Conservation (phyloP, 1,140 invertebrate genomes). For the Pentalonia nigronervosa region DNA sequence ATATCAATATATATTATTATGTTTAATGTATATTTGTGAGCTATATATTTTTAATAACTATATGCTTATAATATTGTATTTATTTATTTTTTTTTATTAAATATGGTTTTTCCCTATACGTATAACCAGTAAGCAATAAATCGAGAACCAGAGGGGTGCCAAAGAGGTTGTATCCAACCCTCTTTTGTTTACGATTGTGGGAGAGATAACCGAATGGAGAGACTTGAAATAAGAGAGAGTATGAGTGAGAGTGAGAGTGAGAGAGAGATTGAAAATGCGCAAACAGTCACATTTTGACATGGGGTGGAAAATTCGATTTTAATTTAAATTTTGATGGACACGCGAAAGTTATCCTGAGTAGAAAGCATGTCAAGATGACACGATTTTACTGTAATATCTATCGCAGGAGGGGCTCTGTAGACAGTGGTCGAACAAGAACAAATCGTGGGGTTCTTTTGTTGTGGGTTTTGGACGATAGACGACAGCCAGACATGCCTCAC, state of each 20-base stretch:
- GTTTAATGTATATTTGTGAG: not conserved
- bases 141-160: constrained; percentile 41
- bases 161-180: constrained; percentile 40
- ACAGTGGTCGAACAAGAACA: constrained; percentile 3
- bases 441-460: constrained; percentile 40
- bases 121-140: constrained; percentile 50
- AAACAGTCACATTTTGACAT: constrained; percentile 34
- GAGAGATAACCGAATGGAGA: constrained; percentile 48
- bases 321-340: constrained; percentile 53
- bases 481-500: not conserved
- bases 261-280: constrained; percentile 18
- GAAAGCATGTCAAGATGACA: constrained; percentile 45
- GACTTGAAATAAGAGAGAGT: not conserved
- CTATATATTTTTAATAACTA: constrained; percentile 14
- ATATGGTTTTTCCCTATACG: constrained; percentile 30
- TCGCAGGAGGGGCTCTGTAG: not conserved
- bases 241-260: not conserved
- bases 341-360: constrained; percentile 28
- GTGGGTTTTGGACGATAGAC: not conserved
- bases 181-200: constrained; percentile 51
- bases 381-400: constrained; percentile 22
- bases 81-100: constrained; percentile 40
- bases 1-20: not conserved
- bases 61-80: not conserved
- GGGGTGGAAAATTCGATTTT: constrained; percentile 54